phyloP scores from a whole-genome alignment of 1,140 invertebrate genomes.

The Drosophila tristis region DNA sequence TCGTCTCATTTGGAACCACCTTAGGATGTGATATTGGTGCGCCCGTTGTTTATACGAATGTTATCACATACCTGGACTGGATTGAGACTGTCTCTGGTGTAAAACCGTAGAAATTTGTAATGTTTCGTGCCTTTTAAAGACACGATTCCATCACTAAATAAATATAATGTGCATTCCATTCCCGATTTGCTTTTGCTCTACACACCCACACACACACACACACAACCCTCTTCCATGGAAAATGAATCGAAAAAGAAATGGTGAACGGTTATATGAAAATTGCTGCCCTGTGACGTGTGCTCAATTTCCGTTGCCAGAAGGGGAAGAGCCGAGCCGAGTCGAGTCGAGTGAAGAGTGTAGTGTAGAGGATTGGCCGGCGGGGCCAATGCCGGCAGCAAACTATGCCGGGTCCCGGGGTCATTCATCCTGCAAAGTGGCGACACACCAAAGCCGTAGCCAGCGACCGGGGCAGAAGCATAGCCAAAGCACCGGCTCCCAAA shows the following conservation, averaged over 20 bases:
- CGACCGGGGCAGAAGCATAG: neutral
- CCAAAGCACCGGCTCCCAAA: slow-evolving; percentile 47
- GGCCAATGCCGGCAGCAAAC: slow-evolving; percentile 22
- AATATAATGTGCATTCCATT: slow-evolving; percentile 25
- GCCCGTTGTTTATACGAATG: neutral
- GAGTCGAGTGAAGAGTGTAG: neutral
- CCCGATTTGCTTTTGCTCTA: neutral
- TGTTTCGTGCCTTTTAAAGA: neutral
- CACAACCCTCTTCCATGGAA: neutral
- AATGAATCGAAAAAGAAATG: slow-evolving; percentile 25
- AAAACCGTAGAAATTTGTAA: neutral
- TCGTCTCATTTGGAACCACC: neutral
- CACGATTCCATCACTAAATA: neutral
- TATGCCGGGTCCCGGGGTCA: slow-evolving; percentile 59
- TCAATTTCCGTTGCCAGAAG: slow-evolving; percentile 67
- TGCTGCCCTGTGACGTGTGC: slow-evolving; percentile 67
- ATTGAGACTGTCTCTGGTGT: neutral
- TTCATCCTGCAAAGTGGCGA: slow-evolving; percentile 82
- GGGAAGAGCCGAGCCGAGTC: neutral
- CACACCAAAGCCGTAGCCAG: slow-evolving; percentile 64
- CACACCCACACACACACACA: too few relatives aligned
- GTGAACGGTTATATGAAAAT: slow-evolving; percentile 52
- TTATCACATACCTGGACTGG: neutral
- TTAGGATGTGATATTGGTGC: neutral
- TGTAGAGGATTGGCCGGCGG: slow-evolving; percentile 2